Evolutionary conservation across 2,888 invertebrate species (phyloP), one percentile per base, ranked within the genome.

Genomic region (Macrosoma leucophasiata): DNA sequence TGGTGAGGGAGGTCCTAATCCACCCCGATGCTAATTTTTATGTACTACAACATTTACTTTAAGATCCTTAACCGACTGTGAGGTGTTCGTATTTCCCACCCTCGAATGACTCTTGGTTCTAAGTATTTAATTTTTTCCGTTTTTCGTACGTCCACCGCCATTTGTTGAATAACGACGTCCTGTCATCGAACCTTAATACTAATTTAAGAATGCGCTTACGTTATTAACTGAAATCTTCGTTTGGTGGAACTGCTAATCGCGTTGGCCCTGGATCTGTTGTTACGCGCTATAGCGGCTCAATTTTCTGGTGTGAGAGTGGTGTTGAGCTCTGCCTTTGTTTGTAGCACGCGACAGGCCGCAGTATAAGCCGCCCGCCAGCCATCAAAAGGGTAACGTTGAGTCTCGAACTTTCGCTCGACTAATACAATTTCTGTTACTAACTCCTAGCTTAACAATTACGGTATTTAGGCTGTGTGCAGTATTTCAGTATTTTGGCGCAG

Each of bases 291-390:
- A 36, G 21, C 20, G 48, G 49, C 49, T 39, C 48, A 52, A 54
- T 41, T 46, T 21, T 54, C 46, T 44, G 70, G 68, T 73, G 70
- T 65, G 69, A 61, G 57, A 51, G 61, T 69, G 58, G 70, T 63
- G 74, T 75, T 84, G 68, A 84, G 78, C 62, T 77, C 59, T 75
- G 62, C 68, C 61, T 81, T 82, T 78, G 62, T 84, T 82, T 77
- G 68, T 84, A 84, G 82, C 60, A 54, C 60, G 67, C 64, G 71
- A 61, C 69, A 69, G 71, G 59, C 67, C 68, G 63, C 57, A 59
- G 64, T 77, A 76, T 68, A 72, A 58, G 68, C 69, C 69, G 71
- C 82, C 82, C 51, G 52, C 75, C 58, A 77, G 73, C 51, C 84
- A 84, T 64, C 79, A 76, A 53, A 74, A 75, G 81, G 84, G 82